Base-by-base conservation (phyloP, 2,888 invertebrate species). In the Reticulitermes lucifugus region DNA sequence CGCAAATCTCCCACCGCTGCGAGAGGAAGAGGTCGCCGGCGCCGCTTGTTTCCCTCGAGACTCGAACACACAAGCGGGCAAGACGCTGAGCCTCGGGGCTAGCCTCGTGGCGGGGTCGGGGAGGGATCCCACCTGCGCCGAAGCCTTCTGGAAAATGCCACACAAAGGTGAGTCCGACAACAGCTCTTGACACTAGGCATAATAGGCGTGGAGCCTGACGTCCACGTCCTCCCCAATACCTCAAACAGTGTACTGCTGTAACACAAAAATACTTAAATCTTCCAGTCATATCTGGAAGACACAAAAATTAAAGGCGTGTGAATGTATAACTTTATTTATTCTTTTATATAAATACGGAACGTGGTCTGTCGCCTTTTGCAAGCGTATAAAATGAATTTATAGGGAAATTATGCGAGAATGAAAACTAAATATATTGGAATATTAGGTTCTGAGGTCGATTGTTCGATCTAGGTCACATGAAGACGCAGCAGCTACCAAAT, bases 71-170 rank as follows among this genome's bases (percentile, higher is more conserved):
- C 82, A 79, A 51, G 71, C 84, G 75, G 84, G 77, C 87, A 87
- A 86, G 86, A 87, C 92, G 92, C 92, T 92, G 92, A 90, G 81
- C 70, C 81, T 91, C 91, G 92, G 91, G 93, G 93, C 94, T 93
- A 90, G 94, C 93, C 90, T 94, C 93, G 91, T 92, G 93, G 92
- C 93, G 93, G 89, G 92, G 93, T 92, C 93, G 95, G 93, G 93
- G 95, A 93, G 95, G 95, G 91, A 94, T 94, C 90, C 92, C 93
- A 91, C 94, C 94, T 93, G 94, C 94, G 88, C 88, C 86, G 95
- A 95, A 90, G 94, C 95, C 89, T 95, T 96, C 91, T 96, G 96
- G 96, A 96, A 96, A 92, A 96, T 96, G 96, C 96, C 96, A 88
- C 96, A 96, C 92, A 96, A 96, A 95, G 96, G 96, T 96, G 91